Evolutionary conservation across 2,888 invertebrate genomes (phyloP).

Genomic region (Nemoura dubitans): DNA sequence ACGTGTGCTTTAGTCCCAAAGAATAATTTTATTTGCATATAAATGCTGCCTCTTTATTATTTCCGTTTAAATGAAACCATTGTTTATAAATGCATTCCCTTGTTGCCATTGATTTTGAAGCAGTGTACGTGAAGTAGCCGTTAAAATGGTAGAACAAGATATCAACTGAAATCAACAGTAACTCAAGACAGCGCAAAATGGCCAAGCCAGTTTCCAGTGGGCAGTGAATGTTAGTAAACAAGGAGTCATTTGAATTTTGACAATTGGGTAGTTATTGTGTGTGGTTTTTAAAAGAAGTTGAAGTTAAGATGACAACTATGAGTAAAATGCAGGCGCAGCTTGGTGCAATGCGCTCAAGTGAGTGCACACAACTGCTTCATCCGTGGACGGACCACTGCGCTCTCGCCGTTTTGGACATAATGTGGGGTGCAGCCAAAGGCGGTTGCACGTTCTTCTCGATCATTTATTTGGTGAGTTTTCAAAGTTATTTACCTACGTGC

Average conservation of each 20-base stretch:
- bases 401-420: neutral
- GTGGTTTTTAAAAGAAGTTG: neutral
- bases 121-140: too few species aligned
- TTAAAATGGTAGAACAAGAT: too few species aligned
- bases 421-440: neutral
- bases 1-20: too few species aligned
- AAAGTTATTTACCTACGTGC: too few species aligned
- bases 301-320: neutral
- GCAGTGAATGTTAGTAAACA: neutral
- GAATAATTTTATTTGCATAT: too few species aligned
- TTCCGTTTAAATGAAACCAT: too few species aligned
- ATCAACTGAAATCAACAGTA: too few species aligned
- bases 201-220: neutral
- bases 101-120: too few species aligned
- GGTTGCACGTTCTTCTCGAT: neutral
- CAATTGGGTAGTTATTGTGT: neutral
- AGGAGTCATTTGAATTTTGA: neutral
- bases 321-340: neutral
- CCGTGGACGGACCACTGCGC: neutral
- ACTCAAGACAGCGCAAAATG: too few species aligned
- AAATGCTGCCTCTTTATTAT: too few species aligned
- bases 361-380: neutral
- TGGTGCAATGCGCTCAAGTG: neutral
- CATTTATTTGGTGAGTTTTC: constrained; percentile 9
- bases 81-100: too few species aligned